Evolutionary conservation across 2,113 vertebrate species (phyloP), one percentile per base, ranked within the genome.

Genomic region (Anoura caudifer): DNA sequence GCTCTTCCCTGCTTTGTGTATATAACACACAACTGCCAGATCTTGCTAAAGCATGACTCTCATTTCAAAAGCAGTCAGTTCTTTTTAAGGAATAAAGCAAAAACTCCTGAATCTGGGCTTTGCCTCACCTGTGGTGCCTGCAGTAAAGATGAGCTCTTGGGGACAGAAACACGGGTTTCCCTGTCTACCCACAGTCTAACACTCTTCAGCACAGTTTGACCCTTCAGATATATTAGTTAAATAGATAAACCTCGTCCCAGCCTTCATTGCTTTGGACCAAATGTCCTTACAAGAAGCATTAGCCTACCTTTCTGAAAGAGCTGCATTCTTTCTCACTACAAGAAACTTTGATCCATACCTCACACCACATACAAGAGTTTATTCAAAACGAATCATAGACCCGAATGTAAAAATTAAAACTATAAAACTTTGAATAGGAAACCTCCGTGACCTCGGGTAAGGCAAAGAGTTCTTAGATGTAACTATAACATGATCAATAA

Each of bases 391-490:
- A 11, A 81, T 75, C 33, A 41, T 16, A 69, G 28, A 41, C 9
- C 24, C 87, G 69, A 56, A 82, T 65, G 24, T 65, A 90, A 72
- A 96, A 76, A 77, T 45, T 54, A 43, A 63, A 95, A 59, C 67
- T 86, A 52, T 63, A 79, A 87, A 87, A 63, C 8, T 91, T 94
- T 84, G 93, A 87, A 8, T 75, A 93, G 65, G 91, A 93, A 90
- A 19, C 0, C 10, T 90, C 41, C 81, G 56, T 56, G 28, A 59
- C 20, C n/a, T 63, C 76, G 24, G 1, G 2, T 81, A 92, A 63
- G 38, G 80, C 24, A 84, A 72, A 87, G 28, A 73, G 36, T 87
- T 75, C 41, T 93, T 94, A 92, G 1, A 70, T 90, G 63, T 14
- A 87, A 47, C 14, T 70, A 47, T 72, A 87, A 52, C 20, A 41